Evolutionary conservation across 2,888 invertebrate species (phyloP), one percentile per base, ranked within the genome.

Genomic region (Drosophila anceps): DNA sequence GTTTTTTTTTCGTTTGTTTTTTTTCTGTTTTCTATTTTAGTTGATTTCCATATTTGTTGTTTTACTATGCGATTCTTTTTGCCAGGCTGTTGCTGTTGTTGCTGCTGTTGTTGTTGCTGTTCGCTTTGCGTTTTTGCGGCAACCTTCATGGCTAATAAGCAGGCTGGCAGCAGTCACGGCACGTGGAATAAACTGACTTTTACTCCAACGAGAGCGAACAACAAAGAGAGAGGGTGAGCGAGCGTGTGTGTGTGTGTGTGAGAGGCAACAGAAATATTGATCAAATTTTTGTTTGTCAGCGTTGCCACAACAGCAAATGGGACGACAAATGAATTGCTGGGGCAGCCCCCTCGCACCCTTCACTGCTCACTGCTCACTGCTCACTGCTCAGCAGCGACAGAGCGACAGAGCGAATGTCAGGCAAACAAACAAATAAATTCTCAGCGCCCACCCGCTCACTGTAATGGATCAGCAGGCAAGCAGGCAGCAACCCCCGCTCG

Each of bases 221-320:
- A 39, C n/a, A 27, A 12, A 13, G 20, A 31, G 20, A 43, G 18
- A 13, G 29, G 13, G 18, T 8, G 10, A 20, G 60, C 18, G 70
- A 7, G 24, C n/a, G 51, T 12, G 39, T 0, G 29, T 29, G 50
- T 7, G 43, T n/a, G 37, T 46, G 50, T 7, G 43, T n/a, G 43
- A 39, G 35, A 46, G 62, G 39, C 57, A 57, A 63, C 55, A 50
- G 69, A 57, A 79, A 65, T 86, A 86, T 86, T 90, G 86, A 86
- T 86, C 89, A 90, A 86, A 90, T 86, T 90, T 77, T 82, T 90
- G 70, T 74, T 74, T 77, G 82, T 62, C 73, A 68, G 73, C 82
- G 82, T 81, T 78, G 81, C 78, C 79, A 79, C 81, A 81, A 77
- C 81, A 81, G 78, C 79, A 62, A 66, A 58, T 59, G 67, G 71